phyloP scores from a whole-genome alignment of 2,113 vertebrate species.

The Dascyllus trimaculatus region DNA sequence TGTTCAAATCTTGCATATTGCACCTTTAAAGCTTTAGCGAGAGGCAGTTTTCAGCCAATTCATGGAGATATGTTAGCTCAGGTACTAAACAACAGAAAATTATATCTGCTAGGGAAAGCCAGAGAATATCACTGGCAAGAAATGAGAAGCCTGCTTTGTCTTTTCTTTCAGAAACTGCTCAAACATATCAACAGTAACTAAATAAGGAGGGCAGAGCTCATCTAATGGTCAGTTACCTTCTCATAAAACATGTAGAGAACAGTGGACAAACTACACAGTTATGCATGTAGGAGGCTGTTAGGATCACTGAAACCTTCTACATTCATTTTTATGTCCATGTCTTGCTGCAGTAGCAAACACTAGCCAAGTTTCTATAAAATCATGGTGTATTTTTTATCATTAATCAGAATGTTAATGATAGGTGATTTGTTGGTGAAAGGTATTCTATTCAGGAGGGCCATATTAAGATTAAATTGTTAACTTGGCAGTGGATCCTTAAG shows the following conservation, averaged over 20 bases:
- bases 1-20: no score
- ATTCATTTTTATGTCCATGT: not conserved
- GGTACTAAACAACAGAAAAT: not conserved
- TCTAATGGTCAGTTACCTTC: not conserved
- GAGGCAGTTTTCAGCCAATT: constrained; percentile 1
- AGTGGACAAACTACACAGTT: not conserved
- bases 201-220: not conserved
- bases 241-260: not conserved
- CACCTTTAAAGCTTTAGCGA: no score
- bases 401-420: not conserved
- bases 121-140: not conserved
- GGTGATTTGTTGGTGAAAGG: constrained; percentile 28
- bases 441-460: not conserved
- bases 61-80: not conserved
- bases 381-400: constrained; percentile 2
- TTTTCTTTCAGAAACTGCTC: no score
- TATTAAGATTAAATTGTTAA: constrained; percentile 23
- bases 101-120: no score
- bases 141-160: not conserved
- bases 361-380: not conserved
- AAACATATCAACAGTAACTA: not conserved
- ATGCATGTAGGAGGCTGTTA: not conserved
- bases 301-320: no score
- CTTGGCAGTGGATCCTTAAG: constrained; percentile 17
- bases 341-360: not conserved